Percentiles rank a stretch among this genome's conserved stretches.
phyloP scores from a whole-genome alignment of 2,113 vertebrate genomes.

The Heloderma charlesbogerti region DNA sequence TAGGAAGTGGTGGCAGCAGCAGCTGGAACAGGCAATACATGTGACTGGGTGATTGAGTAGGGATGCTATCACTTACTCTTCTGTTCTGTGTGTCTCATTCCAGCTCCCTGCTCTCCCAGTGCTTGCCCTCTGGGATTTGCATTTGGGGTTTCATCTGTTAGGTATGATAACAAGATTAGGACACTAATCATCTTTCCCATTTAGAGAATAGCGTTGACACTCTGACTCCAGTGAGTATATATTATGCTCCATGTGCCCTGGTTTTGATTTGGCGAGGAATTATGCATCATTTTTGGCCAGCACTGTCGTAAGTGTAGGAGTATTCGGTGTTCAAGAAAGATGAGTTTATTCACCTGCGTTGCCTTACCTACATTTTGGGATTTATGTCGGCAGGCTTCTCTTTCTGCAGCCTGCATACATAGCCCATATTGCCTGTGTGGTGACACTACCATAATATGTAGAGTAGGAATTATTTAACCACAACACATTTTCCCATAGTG shows the following conservation, averaged over 20 bases:
- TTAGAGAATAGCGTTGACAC: not conserved
- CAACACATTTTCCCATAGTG: not conserved
- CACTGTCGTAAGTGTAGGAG: not conserved
- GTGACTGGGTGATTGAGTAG: not conserved
- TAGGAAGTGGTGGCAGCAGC: too few species aligned
- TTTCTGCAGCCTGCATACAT: not conserved
- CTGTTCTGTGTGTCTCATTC: not conserved
- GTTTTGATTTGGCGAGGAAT: not conserved
- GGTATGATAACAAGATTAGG: not conserved
- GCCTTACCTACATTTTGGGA: not conserved
- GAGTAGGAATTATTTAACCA: not conserved
- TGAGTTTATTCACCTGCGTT: not conserved
- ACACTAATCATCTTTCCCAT: not conserved
- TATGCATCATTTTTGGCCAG: not conserved
- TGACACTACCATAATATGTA: not conserved
- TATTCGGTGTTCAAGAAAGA: not conserved
- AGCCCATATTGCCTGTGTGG: not conserved
- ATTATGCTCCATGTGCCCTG: not conserved
- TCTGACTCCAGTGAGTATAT: not conserved
- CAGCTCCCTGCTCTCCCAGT: not conserved
- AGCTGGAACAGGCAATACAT: too few species aligned
- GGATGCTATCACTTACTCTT: not conserved
- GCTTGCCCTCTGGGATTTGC: not conserved
- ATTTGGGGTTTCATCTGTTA: not conserved
- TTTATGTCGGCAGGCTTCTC: not conserved